Evolutionary conservation across 2,797 vertebrate species (phyloP).

Genomic region (Buphagus erythrorhynchus): DNA sequence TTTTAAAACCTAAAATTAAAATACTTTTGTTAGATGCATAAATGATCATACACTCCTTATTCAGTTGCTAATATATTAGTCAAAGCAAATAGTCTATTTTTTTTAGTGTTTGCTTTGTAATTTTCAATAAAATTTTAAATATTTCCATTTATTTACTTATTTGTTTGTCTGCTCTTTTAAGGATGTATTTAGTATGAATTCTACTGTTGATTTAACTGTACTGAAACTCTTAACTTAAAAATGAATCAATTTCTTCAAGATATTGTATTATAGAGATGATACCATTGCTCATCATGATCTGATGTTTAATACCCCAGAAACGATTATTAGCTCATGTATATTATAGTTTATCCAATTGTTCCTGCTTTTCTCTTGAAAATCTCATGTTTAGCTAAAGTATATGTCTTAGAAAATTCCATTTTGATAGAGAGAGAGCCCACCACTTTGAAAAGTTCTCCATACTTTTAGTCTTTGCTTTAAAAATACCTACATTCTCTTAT

Average conservation of each 20-base stretch:
- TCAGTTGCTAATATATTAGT: background rate
- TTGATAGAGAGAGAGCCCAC: background rate
- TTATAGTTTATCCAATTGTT: background rate
- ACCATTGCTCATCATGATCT: background rate
- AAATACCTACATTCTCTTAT: background rate
- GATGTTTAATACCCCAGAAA: background rate
- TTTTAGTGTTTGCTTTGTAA: background rate
- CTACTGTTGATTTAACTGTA: background rate
- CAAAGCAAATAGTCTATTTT: background rate
- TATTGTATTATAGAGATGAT: background rate
- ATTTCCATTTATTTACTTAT: background rate
- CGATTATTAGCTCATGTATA: background rate
- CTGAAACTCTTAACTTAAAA: background rate
- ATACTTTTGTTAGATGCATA: background rate
- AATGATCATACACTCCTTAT: background rate
- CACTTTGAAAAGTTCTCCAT: background rate
- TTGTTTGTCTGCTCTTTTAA: accelerated
- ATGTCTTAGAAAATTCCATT: background rate
- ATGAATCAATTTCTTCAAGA: background rate
- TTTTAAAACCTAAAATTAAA: background rate
- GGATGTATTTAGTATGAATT: background rate
- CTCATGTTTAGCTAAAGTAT: background rate
- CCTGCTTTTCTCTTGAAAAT: background rate
- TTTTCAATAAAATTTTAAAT: background rate
- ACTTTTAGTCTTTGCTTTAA: background rate